phyloP scores from a whole-genome alignment of 1,140 invertebrate species.

The Lepidurus arcticus region DNA sequence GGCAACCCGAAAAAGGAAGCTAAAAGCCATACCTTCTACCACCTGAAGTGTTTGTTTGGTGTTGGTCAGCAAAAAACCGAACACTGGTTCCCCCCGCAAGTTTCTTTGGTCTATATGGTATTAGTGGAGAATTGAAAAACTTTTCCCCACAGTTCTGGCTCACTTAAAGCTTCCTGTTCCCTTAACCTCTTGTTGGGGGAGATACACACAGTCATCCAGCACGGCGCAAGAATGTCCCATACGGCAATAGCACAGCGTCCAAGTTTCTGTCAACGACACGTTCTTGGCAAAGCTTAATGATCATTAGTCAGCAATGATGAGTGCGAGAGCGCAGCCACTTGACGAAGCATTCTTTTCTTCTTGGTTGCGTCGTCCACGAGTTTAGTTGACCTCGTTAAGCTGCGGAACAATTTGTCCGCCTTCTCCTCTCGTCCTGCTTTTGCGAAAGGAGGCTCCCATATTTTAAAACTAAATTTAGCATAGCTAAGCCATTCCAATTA shows the following conservation, averaged over 20 bases:
- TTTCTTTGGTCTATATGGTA: background rate
- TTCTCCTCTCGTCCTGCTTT: background rate
- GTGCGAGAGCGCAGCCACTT: slow-evolving; percentile 15
- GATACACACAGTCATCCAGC: background rate
- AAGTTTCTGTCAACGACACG: slow-evolving; percentile 18
- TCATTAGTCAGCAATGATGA: slow-evolving; percentile 22
- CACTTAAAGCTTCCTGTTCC: background rate
- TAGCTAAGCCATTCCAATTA: slow-evolving; percentile 8
- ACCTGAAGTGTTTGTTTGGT: slow-evolving; percentile 21
- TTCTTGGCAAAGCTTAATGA: slow-evolving; percentile 22
- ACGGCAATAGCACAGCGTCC: background rate
- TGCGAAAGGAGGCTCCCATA: background rate
- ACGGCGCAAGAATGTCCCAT: background rate
- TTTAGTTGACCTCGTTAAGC: slow-evolving; percentile 21
- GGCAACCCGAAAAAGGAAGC: background rate
- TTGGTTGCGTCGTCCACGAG: slow-evolving; percentile 7
- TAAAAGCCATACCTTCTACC: slow-evolving; percentile 4
- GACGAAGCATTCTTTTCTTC: slow-evolving; percentile 21
- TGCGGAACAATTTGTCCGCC: slow-evolving; percentile 20
- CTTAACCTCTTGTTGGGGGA: background rate
- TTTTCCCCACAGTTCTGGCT: background rate
- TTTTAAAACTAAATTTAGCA: slow-evolving; percentile 10
- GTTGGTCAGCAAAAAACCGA: background rate
- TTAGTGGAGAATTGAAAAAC: background rate
- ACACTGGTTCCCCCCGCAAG: background rate